A percentile compares a stretch with the other conserved stretches of the same genome.
These are phyloP conservation scores for Coreoperca whiteheadi DNA, from an alignment of 2,113 vertebrate species.

Conservation along the genomic window DNA sequence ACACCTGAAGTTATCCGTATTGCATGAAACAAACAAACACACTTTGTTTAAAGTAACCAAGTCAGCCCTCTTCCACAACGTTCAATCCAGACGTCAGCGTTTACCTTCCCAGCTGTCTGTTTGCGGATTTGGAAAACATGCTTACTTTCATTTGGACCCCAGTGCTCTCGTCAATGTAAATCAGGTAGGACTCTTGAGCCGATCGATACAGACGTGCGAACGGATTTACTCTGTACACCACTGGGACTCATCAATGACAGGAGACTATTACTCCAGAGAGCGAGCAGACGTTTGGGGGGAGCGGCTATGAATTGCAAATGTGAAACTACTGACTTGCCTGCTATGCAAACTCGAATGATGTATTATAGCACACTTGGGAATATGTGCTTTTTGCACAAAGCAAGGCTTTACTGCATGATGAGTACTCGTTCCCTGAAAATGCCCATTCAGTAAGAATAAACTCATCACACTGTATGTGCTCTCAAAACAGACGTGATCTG, in stretches of 20 bases:
- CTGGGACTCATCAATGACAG: conserved; percentile 74
- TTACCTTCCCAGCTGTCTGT: conserved; percentile 56
- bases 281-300: conserved; percentile 32
- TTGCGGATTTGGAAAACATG: conserved; percentile 64
- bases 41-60: no score
- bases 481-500: conserved; percentile 20
- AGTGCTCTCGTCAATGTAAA: conserved; percentile 70
- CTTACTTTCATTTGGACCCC: conserved; percentile 68
- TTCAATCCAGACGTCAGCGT: conserved; percentile 50
- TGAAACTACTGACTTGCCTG: conserved; percentile 62
- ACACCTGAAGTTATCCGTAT: no score
- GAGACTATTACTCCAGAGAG: conserved; percentile 70
- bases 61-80: conserved; percentile 42
- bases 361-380: conserved; percentile 64
- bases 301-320: conserved; percentile 75
- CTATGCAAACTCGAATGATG: conserved; percentile 69
- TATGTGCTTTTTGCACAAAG: conserved; percentile 50
- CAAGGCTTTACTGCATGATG: conserved; percentile 33
- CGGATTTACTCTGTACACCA: conserved; percentile 64
- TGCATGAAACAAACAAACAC: no score
- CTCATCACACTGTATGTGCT: conserved; percentile 22
- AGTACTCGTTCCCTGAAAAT: conserved; percentile 20
- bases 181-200: conserved; percentile 60
- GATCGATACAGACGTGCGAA: conserved; percentile 72
- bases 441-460: conserved; percentile 32